A percentile compares a stretch with the other conserved stretches of the same genome.
phyloP scores from a whole-genome alignment of 2,797 vertebrate genomes.

The Propithecus deckenii region DNA sequence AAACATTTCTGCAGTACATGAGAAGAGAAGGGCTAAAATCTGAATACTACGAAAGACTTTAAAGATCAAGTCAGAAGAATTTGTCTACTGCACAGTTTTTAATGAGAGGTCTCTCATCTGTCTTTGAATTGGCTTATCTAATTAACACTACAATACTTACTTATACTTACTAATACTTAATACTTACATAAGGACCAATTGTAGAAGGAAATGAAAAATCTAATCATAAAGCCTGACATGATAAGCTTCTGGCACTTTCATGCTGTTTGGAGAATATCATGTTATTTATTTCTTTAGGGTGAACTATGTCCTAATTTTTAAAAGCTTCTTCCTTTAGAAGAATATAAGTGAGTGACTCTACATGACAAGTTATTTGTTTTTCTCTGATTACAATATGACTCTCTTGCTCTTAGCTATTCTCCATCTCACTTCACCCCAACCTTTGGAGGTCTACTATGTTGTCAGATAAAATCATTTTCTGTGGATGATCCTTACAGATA shows the following conservation, averaged over 20 bases:
- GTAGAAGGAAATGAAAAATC: conserved; percentile 68
- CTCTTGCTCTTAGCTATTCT: neutral
- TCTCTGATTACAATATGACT: neutral
- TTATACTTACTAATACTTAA: too few species aligned
- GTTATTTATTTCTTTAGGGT: conserved; percentile 23
- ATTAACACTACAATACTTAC: conserved; percentile 7
- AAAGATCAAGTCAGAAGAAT: neutral
- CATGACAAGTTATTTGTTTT: neutral
- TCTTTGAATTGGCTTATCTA: conserved; percentile 35
- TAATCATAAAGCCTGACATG: conserved; percentile 45
- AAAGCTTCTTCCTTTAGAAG: conserved; percentile 39
- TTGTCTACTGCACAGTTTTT: neutral
- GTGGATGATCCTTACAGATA: neutral
- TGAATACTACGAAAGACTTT: neutral
- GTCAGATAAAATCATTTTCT: conserved; percentile 17
- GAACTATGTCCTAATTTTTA: conserved; percentile 31
- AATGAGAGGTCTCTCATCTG: conserved; percentile 45
- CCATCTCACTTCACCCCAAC: neutral
- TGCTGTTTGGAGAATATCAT: conserved; percentile 43
- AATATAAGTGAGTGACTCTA: conserved; percentile 34
- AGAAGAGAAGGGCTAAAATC: conserved; percentile 5
- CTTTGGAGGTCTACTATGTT: neutral
- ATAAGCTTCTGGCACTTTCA: neutral
- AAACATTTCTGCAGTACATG: conserved; percentile 51
- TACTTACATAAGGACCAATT: conserved; percentile 21